Conservation (phyloP, 2,888 invertebrate species). For the Drosophila cracens region DNA sequence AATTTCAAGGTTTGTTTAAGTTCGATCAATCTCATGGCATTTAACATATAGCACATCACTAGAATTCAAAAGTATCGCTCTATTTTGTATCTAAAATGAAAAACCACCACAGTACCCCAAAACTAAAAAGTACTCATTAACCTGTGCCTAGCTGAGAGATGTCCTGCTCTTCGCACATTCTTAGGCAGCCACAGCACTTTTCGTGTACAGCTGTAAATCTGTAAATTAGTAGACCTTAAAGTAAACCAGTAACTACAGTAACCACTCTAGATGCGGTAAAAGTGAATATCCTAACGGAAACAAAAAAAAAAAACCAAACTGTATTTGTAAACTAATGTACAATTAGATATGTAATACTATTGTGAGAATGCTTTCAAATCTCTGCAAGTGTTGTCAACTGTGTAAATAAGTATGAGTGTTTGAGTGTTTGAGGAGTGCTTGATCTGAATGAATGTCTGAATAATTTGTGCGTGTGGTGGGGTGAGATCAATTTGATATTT, state of each 20-base stretch:
- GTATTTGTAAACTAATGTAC: constrained; percentile 65
- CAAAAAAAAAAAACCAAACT: constrained; percentile 18
- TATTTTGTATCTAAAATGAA: constrained; percentile 22
- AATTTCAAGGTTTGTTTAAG: constrained; percentile 42
- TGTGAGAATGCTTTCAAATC: constrained; percentile 36
- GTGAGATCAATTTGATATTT: not conserved
- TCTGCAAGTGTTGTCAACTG: constrained; percentile 18
- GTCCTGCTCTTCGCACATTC: constrained; percentile 26
- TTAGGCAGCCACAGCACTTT: constrained; percentile 63
- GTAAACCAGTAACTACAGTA: constrained; percentile 43
- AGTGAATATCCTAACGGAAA: constrained; percentile 27
- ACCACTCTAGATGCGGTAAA: constrained; percentile 44
- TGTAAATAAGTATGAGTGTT: constrained; percentile 42
- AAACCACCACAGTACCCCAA: constrained; percentile 28
- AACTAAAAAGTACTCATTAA: constrained; percentile 26
- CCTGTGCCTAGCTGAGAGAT: constrained; percentile 28
- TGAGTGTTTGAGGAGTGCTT: constrained; percentile 9
- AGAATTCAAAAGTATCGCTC: constrained; percentile 26
- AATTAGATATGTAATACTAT: constrained; percentile 62
- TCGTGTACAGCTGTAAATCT: constrained; percentile 66
- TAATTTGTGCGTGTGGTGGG: constrained; percentile 32
- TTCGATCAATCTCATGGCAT: constrained; percentile 60
- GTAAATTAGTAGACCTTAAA: constrained; percentile 58
- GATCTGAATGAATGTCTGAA: constrained; percentile 30
- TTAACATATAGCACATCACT: constrained; percentile 38